These are phyloP conservation scores for Zaprionus inermis DNA, from an alignment of 1,140 invertebrate genomes.

Conservation along the genomic window DNA sequence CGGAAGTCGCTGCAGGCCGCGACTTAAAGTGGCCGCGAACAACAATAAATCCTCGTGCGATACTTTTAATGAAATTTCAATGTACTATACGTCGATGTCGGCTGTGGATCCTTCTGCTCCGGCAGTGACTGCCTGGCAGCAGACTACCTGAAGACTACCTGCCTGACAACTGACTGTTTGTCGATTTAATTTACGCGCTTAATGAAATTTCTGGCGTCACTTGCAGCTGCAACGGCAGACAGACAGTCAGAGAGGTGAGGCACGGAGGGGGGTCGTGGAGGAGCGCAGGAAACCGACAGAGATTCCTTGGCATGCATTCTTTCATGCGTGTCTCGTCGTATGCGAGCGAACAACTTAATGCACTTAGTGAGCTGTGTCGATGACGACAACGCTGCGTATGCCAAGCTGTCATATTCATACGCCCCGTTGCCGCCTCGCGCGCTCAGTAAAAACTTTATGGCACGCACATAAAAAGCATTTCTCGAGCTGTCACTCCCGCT, in stretches of 20 bases:
- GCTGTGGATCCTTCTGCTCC: not conserved
- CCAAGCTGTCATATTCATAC: slow-evolving; percentile 60
- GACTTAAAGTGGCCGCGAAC: slow-evolving; percentile 70
- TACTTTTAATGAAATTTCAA: slow-evolving; percentile 83
- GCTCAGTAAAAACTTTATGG: slow-evolving; percentile 21
- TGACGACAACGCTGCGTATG: slow-evolving; percentile 50
- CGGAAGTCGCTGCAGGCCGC: slow-evolving; percentile 71
- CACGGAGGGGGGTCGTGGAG: too few species aligned
- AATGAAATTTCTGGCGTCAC: slow-evolving; percentile 78
- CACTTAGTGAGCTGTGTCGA: slow-evolving; percentile 74
- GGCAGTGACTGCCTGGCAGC: not conserved
- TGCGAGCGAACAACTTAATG: slow-evolving; percentile 80
- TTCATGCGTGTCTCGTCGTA: slow-evolving; percentile 45
- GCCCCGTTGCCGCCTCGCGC: slow-evolving; percentile 36
- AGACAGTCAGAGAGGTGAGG: not conserved
- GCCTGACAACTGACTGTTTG: slow-evolving; percentile 57
- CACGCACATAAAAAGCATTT: slow-evolving; percentile 45
- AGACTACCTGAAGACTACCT: slow-evolving; percentile 1
- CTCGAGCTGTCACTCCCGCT: slow-evolving; percentile 9
- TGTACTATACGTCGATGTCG: slow-evolving; percentile 52
- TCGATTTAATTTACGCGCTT: slow-evolving; percentile 69
- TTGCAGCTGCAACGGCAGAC: slow-evolving; percentile 63
- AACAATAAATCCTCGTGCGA: slow-evolving; percentile 66
- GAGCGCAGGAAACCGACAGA: not conserved
- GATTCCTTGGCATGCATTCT: slow-evolving; percentile 40